A percentile compares a stretch with the other conserved stretches of the same genome.
These are phyloP conservation scores for Diarsia dahlii DNA, from an alignment of 2,888 invertebrate species.

Conservation along the genomic window DNA sequence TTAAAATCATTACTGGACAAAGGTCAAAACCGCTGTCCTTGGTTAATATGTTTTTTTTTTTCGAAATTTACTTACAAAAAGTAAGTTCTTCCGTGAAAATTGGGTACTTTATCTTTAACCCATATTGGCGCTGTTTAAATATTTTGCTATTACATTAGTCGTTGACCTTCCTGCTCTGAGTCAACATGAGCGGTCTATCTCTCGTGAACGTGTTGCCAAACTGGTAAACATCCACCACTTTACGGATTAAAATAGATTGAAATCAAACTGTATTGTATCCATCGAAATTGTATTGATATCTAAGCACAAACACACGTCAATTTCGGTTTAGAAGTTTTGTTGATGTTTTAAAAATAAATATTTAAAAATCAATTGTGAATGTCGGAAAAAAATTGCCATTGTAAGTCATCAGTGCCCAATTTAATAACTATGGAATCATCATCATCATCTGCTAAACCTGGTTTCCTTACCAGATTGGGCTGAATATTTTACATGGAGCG, in stretches of 20 bases:
- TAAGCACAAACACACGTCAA: slow-evolving; percentile 2
- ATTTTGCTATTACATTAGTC: slow-evolving; percentile 33
- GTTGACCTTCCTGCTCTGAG: slow-evolving; percentile 34
- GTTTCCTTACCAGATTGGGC: no score
- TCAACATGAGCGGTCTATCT: slow-evolving; percentile 28
- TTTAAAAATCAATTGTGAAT: not conserved
- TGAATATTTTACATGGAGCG: no score
- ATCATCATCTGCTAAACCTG: no score
- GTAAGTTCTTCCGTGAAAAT: not conserved
- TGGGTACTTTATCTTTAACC: slow-evolving; percentile 5
- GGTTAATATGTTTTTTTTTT: not conserved
- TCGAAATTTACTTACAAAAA: not conserved
- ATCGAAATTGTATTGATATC: slow-evolving; percentile 8
- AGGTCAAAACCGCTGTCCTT: not conserved
- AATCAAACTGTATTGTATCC: slow-evolving; percentile 30
- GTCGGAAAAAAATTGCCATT: not conserved
- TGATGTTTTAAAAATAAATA: not conserved
- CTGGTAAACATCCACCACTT: slow-evolving; percentile 37
- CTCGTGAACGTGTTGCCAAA: slow-evolving; percentile 24
- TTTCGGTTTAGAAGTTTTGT: not conserved
- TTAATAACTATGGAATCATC: no score
- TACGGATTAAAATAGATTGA: slow-evolving; percentile 37
- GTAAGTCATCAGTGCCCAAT: not conserved
- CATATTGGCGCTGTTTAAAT: slow-evolving; percentile 6
- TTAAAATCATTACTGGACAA: not conserved